These are phyloP conservation scores for Latrodectus elegans DNA, from an alignment of 2,888 invertebrate genomes.

Conservation along the genomic window DNA sequence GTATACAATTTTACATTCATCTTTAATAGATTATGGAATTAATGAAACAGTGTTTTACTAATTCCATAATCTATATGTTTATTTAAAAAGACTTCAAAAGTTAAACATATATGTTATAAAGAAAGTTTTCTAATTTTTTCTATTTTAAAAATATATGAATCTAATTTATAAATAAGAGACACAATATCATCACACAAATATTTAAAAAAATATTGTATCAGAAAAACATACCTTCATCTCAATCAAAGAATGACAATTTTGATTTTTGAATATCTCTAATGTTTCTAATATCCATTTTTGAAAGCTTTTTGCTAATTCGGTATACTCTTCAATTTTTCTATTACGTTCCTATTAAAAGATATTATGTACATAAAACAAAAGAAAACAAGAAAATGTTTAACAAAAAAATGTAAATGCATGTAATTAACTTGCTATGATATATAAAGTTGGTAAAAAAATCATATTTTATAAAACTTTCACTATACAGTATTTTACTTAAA, in stretches of 20 bases:
- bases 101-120: neutral
- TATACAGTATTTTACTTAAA: no score
- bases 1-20: no score
- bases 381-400: neutral
- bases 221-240: constrained; percentile 87
- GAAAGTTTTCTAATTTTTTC: neutral
- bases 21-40: no score
- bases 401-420: no score
- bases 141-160: neutral
- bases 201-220: neutral
- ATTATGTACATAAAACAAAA: neutral
- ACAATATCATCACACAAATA: no score
- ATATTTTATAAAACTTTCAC: no score
- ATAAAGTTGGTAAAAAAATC: no score
- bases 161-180: neutral
- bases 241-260: constrained; percentile 91
- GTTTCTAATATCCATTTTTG: constrained; percentile 95
- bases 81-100: neutral
- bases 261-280: constrained; percentile 87
- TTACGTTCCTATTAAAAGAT: constrained; percentile 81
- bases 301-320: constrained; percentile 89
- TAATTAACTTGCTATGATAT: no score
- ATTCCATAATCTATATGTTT: no score
- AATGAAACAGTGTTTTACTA: no score
- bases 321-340: constrained; percentile 91